Evolutionary conservation across 1,140 invertebrate genomes (phyloP), one percentile per base, ranked within the genome.

Genomic region (Formica selysi): DNA sequence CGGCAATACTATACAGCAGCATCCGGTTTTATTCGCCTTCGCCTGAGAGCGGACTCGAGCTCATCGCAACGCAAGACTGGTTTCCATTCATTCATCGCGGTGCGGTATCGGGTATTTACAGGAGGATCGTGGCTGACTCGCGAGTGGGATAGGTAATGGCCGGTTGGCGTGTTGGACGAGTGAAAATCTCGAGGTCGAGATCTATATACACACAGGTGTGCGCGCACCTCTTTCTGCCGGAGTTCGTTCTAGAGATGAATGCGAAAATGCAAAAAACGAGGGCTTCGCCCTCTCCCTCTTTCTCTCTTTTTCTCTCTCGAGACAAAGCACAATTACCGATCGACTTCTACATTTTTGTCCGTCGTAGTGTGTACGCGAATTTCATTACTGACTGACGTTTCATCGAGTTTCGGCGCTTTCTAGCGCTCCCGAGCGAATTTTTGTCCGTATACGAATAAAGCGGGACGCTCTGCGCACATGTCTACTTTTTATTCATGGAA

Each of bases 81-180:
- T 83, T 83, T 74, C 29, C 68, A 59, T 83, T 83, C 79, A 83
- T 83, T 83, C 79, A 74, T 74, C 54, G 68, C 68, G 54, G 67
- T 38, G 26, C 48, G 48, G 48, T 61, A 74, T 83, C 68, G 79
- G 38, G 22, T 61, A 74, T 83, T 83, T 61, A 61, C 54, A 44
- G 79, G 38, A 36, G 68, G 26, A 61, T 59, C 79, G 68, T 29
- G 44, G 36, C 48, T 13, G 44, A 32, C 32, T 19, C 79, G 65
- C 51, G 36, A 70, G 36, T 74, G 79, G 57, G 79, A 44, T 74
- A 83, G 79, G 68, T 83, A 83, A 83, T 83, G 68, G 68, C 38
- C 54, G 68, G 54, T 83, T 83, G 54, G 79, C 79, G 79, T 83
- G 79, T n/a, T 19, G 68, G 38, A 41, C n/a, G 68, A 83, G 54